phyloP scores from a whole-genome alignment of 1,140 invertebrate genomes.

The Bombus confusus region DNA sequence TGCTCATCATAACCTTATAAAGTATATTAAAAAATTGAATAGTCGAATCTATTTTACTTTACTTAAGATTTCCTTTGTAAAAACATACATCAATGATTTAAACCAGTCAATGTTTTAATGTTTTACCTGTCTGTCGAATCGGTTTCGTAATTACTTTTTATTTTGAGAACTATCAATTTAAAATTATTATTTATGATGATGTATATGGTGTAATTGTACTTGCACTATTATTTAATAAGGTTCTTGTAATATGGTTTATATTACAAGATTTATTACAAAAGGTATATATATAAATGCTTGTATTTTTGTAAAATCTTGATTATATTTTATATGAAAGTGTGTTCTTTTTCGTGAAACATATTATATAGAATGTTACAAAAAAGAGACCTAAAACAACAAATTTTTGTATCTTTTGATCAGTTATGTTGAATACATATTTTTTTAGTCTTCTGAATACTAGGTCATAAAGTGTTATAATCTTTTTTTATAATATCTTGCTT shows the following conservation, averaged over 20 bases:
- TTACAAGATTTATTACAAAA: no score
- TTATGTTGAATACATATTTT: background rate
- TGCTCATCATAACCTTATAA: background rate
- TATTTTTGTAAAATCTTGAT: background rate
- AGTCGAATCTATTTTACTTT: background rate
- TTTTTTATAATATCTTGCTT: background rate
- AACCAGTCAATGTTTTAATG: background rate
- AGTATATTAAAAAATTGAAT: background rate
- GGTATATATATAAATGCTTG: background rate
- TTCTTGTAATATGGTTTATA: no score
- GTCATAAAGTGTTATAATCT: background rate
- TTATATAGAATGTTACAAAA: background rate
- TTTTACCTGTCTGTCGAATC: background rate
- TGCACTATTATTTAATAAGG: background rate
- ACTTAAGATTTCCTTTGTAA: background rate
- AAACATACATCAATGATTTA: background rate
- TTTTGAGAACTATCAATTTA: background rate
- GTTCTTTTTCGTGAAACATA: background rate
- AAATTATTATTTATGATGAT: conserved; percentile 5
- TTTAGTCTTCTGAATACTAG: background rate
- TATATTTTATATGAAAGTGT: background rate
- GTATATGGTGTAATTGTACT: background rate
- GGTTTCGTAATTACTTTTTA: background rate
- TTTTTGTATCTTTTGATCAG: background rate
- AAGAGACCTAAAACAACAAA: background rate